Percentiles rank a stretch among this genome's conserved stretches.
Conservation (phyloP, 2,797 vertebrate genomes). For the Phoeniculus purpureus region DNA sequence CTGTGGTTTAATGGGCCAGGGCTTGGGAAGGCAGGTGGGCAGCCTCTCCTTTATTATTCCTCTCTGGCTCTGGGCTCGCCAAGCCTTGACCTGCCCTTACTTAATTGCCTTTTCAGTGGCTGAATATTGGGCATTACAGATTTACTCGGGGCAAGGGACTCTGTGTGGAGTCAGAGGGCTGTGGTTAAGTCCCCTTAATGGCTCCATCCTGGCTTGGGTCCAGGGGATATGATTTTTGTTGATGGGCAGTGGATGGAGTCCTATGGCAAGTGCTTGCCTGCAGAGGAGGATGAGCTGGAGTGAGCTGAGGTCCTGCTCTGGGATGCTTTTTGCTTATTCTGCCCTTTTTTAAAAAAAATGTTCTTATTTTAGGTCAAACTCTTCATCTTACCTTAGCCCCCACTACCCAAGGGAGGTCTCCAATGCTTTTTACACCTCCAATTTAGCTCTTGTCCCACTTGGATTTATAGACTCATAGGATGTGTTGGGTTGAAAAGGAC, state of each 20-base stretch:
- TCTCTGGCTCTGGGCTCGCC: fast-evolving
- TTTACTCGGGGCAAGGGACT: not conserved
- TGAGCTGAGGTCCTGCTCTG: not conserved
- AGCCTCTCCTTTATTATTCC: not conserved
- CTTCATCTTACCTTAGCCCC: not conserved
- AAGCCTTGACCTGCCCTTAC: not conserved
- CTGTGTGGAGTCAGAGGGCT: not conserved
- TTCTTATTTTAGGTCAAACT: not conserved
- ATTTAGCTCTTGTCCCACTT: not conserved
- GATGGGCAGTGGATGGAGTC: not conserved
- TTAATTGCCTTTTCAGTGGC: fast-evolving
- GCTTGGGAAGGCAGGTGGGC: not conserved
- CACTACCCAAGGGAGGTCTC: not conserved
- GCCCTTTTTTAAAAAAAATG: no score
- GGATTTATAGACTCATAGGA: not conserved
- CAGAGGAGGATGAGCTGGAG: not conserved
- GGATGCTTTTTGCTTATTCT: not conserved
- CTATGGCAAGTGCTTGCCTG: fast-evolving
- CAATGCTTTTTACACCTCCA: not conserved
- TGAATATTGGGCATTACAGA: not conserved
- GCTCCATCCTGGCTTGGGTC: not conserved
- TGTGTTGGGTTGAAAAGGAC: no score
- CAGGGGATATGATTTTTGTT: not conserved
- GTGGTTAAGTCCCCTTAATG: not conserved
- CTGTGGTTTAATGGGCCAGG: not conserved